Conservation (phyloP, 2,113 vertebrate species). For the Prionailurus bengalensis region DNA sequence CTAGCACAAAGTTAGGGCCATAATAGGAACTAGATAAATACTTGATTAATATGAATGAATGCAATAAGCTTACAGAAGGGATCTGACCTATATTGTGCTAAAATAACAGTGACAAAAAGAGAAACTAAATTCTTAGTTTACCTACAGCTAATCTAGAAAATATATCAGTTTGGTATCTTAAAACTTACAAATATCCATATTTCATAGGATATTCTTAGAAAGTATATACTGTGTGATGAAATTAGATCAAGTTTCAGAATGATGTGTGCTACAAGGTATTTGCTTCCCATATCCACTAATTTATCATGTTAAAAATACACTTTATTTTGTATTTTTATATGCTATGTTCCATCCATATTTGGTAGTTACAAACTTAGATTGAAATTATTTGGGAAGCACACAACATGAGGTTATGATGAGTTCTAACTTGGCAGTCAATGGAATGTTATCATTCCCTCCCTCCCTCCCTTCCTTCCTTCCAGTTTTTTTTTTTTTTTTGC, state of each 20-base stretch:
- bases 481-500: neutral
- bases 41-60: slow-evolving; percentile 23
- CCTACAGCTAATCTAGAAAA: neutral
- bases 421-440: slow-evolving; percentile 45
- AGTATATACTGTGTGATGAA: neutral
- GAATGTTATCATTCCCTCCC: neutral
- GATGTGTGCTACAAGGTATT: neutral
- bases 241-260: slow-evolving; percentile 5
- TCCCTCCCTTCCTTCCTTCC: neutral
- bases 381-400: slow-evolving; percentile 48
- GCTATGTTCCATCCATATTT: neutral
- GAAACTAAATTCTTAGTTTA: slow-evolving; percentile 2
- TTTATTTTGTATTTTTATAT: slow-evolving; percentile 41
- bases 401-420: slow-evolving; percentile 38
- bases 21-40: slow-evolving; percentile 20
- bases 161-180: neutral
- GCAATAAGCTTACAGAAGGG: neutral
- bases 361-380: slow-evolving; percentile 50
- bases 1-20: neutral
- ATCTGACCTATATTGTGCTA: neutral
- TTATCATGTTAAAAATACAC: slow-evolving; percentile 3
- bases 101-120: slow-evolving; percentile 20
- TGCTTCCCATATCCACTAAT: neutral
- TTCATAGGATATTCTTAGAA: slow-evolving; percentile 15
- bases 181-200: neutral